Conservation (phyloP, 2,888 invertebrate genomes). For the Eupithecia abbreviata region DNA sequence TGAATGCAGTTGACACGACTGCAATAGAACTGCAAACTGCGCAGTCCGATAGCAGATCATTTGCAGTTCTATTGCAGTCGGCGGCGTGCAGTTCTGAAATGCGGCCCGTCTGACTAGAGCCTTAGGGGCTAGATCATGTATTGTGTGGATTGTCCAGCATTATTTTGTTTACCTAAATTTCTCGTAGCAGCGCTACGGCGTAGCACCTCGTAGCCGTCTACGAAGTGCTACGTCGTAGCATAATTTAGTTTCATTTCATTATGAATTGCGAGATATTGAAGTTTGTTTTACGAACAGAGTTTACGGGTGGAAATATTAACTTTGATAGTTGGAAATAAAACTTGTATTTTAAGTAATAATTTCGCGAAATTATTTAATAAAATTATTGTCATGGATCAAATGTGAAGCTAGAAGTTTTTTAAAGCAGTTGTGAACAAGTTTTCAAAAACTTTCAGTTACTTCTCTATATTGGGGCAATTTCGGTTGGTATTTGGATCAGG, state of each 20-base stretch:
- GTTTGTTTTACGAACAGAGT: conserved; percentile 3
- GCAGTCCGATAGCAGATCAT: too few relatives aligned
- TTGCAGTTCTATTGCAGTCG: too few relatives aligned
- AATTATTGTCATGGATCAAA: not conserved
- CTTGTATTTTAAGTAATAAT: too few relatives aligned
- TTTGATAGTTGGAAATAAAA: not conserved
- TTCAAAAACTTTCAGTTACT: too few relatives aligned
- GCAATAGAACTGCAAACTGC: too few relatives aligned
- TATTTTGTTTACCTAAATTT: conserved; percentile 19
- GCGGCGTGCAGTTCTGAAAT: too few relatives aligned
- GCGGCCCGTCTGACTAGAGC: too few relatives aligned
- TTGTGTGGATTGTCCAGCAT: not conserved
- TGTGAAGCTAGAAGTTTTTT: not conserved
- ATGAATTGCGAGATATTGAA: conserved; percentile 21
- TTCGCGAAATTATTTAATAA: not conserved
- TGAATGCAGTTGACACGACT: too few relatives aligned
- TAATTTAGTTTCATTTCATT: conserved; percentile 30
- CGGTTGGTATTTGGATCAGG: too few relatives aligned
- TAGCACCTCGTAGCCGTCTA: conserved; percentile 25
- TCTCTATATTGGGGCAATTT: too few relatives aligned
- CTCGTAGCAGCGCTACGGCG: conserved; percentile 26
- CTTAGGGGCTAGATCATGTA: not conserved
- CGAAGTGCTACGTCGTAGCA: conserved; percentile 39
- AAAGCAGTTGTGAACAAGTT: too few relatives aligned
- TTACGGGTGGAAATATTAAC: not conserved